phyloP scores from a whole-genome alignment of 2,797 vertebrate genomes.

The Pipistrellus pygmaeus region DNA sequence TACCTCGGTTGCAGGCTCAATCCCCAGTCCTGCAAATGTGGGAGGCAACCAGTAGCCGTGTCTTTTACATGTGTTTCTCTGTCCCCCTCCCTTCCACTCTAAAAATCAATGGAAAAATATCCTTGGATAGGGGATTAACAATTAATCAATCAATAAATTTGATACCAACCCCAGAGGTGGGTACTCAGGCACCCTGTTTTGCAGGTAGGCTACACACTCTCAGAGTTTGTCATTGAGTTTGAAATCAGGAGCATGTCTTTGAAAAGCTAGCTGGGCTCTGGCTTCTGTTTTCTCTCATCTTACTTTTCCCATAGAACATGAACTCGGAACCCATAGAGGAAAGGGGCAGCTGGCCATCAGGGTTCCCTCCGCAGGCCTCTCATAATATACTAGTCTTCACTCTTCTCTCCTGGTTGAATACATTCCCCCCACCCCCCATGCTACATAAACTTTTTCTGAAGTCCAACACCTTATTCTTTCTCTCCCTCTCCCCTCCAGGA shows the following conservation, averaged over 20 bases:
- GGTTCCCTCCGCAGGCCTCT: constrained; percentile 69
- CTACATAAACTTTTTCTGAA: constrained; percentile 74
- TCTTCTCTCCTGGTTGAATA: constrained; percentile 79
- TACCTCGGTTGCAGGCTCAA: too few species aligned
- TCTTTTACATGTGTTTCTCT: too few species aligned
- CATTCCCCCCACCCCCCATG: constrained; percentile 65
- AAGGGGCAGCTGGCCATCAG: neutral
- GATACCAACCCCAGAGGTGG: neutral
- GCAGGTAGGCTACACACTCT: neutral
- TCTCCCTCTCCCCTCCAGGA: constrained; percentile 87
- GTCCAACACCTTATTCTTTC: constrained; percentile 52
- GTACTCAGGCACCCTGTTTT: neutral
- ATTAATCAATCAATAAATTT: neutral
- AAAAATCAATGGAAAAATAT: too few species aligned
- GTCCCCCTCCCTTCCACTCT: too few species aligned
- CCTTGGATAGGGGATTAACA: too few species aligned
- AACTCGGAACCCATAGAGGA: neutral
- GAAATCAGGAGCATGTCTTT: neutral
- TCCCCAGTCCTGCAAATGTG: too few species aligned
- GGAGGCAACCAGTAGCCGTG: too few species aligned
- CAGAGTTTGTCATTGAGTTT: neutral
- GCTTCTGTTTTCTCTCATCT: neutral
- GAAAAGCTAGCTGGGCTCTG: neutral
- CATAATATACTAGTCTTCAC: constrained; percentile 67
- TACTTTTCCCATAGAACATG: neutral